Evolutionary conservation across 2,113 vertebrate species (phyloP).

Genomic region (Thunnus maccoyii): DNA sequence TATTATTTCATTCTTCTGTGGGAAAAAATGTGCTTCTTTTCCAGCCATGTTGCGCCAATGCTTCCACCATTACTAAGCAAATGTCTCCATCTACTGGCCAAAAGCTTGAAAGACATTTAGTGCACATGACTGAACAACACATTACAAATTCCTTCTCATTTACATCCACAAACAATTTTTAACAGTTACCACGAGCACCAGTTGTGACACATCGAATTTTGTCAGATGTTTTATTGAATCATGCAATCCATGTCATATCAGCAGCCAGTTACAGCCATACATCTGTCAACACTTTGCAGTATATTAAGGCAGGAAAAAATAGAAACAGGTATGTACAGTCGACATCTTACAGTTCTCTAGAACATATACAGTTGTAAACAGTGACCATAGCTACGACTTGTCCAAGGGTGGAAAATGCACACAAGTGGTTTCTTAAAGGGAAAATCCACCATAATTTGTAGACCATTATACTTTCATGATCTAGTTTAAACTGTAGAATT

Average conservation of each 20-base stretch:
- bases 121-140: background rate
- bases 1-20: background rate
- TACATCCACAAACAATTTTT: background rate
- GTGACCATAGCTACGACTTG: constrained; percentile 61
- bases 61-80: constrained; percentile 38
- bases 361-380: constrained; percentile 77
- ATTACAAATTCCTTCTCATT: background rate
- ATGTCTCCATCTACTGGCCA: constrained; percentile 73
- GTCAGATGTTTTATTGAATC: constrained; percentile 80
- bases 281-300: constrained; percentile 73
- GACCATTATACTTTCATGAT: background rate
- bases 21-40: background rate
- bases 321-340: constrained; percentile 70
- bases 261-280: constrained; percentile 76
- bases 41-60: background rate
- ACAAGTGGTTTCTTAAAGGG: constrained; percentile 57
- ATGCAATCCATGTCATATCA: constrained; percentile 79
- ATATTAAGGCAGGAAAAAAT: constrained; percentile 76
- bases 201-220: constrained; percentile 24
- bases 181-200: background rate
- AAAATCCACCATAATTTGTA: constrained; percentile 33
- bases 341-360: constrained; percentile 69
- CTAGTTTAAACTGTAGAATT: background rate
- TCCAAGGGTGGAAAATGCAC: constrained; percentile 46
- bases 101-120: background rate